Conservation (phyloP, 2,113 vertebrate genomes). For the Eleginops maclovinus region DNA sequence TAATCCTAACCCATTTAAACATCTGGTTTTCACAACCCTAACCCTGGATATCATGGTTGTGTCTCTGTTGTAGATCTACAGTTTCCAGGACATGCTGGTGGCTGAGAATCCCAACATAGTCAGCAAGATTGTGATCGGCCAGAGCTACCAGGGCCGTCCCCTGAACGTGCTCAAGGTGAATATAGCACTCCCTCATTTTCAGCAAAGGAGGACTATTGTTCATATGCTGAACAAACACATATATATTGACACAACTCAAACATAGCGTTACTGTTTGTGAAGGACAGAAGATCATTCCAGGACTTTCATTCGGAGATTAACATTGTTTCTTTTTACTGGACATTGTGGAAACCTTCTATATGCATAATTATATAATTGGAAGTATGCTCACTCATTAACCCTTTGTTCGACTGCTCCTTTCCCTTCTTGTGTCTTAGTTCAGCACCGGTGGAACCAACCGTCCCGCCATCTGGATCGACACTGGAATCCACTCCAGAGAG, state of each 20-base stretch:
- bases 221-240: too few relatives aligned
- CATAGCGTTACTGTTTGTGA: neutral
- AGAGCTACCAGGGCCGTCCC: conserved; percentile 88
- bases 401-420: neutral
- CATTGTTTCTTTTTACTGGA: too few relatives aligned
- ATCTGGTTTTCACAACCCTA: too few relatives aligned
- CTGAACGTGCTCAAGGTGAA: conserved; percentile 91
- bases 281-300: neutral
- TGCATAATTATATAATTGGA: too few relatives aligned
- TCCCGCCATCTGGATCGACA: conserved; percentile 90
- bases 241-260: neutral
- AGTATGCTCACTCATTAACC: too few relatives aligned
- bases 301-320: neutral
- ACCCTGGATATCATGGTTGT: neutral
- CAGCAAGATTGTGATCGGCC: conserved; percentile 90
- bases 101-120: conserved; percentile 86
- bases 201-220: neutral
- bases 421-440: conserved; percentile 81
- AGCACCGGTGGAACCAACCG: conserved; percentile 88
- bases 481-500: conserved; percentile 92
- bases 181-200: neutral
- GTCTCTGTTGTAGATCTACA: conserved; percentile 85
- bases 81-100: conserved; percentile 90
- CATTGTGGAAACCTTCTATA: too few relatives aligned
- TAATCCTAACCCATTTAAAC: neutral